Evolutionary conservation across 2,113 vertebrate genomes (phyloP).

Genomic region (Thomomys bottae): DNA sequence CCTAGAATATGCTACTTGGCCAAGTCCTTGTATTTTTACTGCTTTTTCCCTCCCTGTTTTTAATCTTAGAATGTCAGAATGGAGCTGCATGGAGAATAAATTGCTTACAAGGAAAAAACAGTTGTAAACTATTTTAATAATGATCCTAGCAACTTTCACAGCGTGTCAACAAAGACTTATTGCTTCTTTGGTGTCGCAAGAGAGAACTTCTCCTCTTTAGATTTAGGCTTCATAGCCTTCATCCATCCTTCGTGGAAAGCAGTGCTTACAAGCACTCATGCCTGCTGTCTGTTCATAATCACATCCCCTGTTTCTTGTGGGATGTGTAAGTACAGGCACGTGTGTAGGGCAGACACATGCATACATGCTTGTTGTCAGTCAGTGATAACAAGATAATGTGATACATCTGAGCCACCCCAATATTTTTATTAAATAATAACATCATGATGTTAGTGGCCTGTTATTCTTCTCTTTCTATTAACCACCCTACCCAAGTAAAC

Average conservation of each 20-base stretch:
- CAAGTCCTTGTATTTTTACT: slow-evolving; percentile 43
- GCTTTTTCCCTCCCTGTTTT: background rate
- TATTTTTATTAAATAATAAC: slow-evolving; percentile 75
- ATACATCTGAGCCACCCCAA: background rate
- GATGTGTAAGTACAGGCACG: background rate
- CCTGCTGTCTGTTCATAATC: background rate
- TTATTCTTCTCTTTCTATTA: slow-evolving; percentile 73
- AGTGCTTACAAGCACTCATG: background rate
- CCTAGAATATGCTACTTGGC: slow-evolving; percentile 3
- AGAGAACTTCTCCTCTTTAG: slow-evolving; percentile 21
- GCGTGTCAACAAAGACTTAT: slow-evolving; percentile 58
- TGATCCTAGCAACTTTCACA: slow-evolving; percentile 59
- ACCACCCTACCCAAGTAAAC: slow-evolving; percentile 73
- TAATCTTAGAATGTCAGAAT: slow-evolving; percentile 56
- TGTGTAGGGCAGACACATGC: background rate
- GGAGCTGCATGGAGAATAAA: slow-evolving; percentile 54
- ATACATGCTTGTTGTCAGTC: background rate
- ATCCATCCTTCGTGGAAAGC: background rate
- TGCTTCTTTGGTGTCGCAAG: slow-evolving; percentile 11
- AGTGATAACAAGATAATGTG: slow-evolving; percentile 49
- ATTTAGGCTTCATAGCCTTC: slow-evolving; percentile 23
- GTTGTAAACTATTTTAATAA: slow-evolving; percentile 48
- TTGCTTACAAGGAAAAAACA: slow-evolving; percentile 62
- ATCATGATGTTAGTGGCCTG: slow-evolving; percentile 55
- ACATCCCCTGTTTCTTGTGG: background rate